Conservation (phyloP, 1,140 invertebrate genomes). For the Drosophila leontia region DNA sequence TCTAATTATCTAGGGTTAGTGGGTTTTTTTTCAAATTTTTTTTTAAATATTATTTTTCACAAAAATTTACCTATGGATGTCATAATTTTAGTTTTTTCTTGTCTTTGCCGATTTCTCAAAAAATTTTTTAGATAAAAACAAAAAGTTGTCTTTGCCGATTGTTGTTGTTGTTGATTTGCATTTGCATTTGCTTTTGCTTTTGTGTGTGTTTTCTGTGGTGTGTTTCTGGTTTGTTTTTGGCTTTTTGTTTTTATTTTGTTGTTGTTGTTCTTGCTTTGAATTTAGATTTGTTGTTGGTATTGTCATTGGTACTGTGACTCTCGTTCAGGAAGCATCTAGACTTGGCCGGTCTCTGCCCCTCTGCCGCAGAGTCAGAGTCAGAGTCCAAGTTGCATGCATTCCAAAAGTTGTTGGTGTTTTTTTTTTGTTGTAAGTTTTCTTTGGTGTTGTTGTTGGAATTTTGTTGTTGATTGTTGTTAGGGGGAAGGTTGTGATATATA, state of each 20-base stretch:
- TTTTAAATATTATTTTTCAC: conserved; percentile 16
- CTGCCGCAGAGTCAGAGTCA: conserved; percentile 25
- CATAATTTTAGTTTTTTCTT: conserved; percentile 78
- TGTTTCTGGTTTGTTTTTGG: conserved; percentile 8
- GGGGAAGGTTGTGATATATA: conserved; percentile 6
- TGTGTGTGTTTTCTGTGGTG: conserved; percentile 36
- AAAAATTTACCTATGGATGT: conserved; percentile 84
- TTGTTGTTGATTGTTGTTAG: conserved; percentile 10
- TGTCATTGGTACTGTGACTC: conserved; percentile 36
- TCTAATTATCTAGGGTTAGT: conserved; percentile 12
- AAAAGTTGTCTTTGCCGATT: conserved; percentile 55
- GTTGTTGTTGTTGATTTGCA: conserved; percentile 17
- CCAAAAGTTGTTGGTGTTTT: conserved; percentile 13
- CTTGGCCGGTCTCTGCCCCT: conserved; percentile 17
- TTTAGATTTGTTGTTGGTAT: conserved; percentile 59
- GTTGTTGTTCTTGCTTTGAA: conserved; percentile 50
- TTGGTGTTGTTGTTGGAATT: conserved; percentile 10
- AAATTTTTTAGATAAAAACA: conserved; percentile 40
- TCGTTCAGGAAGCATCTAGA: conserved; percentile 54
- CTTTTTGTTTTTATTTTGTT: conserved; percentile 24
- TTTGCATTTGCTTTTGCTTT: conserved; percentile 24
- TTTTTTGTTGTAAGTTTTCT: background rate
- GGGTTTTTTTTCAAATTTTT: background rate
- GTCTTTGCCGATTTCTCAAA: conserved; percentile 52
- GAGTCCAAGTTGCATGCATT: conserved; percentile 37